Percentiles rank a stretch among this genome's conserved stretches.
Evolutionary conservation across 2,797 vertebrate genomes (phyloP).

Genomic region (Tapirus indicus): DNA sequence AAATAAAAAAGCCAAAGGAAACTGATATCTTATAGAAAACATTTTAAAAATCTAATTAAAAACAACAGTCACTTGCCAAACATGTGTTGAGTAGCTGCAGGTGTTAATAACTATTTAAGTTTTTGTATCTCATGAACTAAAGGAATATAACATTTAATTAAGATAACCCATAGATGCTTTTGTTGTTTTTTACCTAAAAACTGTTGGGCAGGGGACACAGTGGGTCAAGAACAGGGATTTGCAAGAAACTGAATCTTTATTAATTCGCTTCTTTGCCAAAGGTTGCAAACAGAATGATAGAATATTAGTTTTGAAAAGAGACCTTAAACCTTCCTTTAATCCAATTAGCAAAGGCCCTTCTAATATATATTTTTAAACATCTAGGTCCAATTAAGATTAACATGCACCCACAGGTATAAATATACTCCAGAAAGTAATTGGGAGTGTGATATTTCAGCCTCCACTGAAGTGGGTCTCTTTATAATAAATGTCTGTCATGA

Average conservation of each 20-base stretch:
- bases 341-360: background rate
- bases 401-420: background rate
- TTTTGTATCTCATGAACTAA: slow-evolving; percentile 49
- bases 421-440: background rate
- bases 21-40: slow-evolving; percentile 53
- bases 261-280: background rate
- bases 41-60: slow-evolving; percentile 70
- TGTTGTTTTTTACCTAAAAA: background rate
- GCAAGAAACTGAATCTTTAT: background rate
- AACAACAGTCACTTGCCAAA: slow-evolving; percentile 59
- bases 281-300: background rate
- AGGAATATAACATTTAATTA: slow-evolving; percentile 1
- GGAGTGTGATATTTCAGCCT: background rate
- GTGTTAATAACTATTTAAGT: slow-evolving; percentile 43
- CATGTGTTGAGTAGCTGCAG: slow-evolving; percentile 44
- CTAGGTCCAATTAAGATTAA: background rate
- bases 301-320: slow-evolving; percentile 28
- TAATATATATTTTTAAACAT: background rate
- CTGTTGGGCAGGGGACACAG: background rate
- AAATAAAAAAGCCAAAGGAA: slow-evolving; percentile 72
- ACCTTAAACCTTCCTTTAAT: background rate
- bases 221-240: background rate
- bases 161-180: background rate
- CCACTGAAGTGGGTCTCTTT: background rate
- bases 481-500: background rate